These are phyloP conservation scores for Epinephelus moara DNA, from an alignment of 2,113 vertebrate genomes.

Conservation along the genomic window DNA sequence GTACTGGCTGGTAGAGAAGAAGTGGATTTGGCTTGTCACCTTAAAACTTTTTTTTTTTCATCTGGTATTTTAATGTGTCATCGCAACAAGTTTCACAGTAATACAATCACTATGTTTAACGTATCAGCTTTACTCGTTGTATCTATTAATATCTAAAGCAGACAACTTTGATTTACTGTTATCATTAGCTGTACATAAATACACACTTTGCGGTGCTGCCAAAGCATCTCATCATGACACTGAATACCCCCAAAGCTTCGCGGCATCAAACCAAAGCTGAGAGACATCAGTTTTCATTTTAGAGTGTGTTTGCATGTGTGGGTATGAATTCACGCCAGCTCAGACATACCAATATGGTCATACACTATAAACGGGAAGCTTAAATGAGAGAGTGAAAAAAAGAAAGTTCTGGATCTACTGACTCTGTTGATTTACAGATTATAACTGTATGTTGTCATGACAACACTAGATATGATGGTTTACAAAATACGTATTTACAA, in stretches of 20 bases:
- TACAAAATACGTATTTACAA: background rate
- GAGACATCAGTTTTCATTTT: conserved; percentile 32
- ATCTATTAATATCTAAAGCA: conserved; percentile 51
- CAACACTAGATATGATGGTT: too few species aligned
- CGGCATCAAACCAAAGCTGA: conserved; percentile 61
- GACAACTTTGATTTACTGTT: conserved; percentile 51
- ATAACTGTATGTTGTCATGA: background rate
- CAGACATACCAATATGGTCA: conserved; percentile 31
- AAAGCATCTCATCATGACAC: conserved; percentile 59
- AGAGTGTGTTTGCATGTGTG: conserved; percentile 28
- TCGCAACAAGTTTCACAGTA: conserved; percentile 8
- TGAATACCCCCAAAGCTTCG: conserved; percentile 47
- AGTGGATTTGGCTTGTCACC: background rate
- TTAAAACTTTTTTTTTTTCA: background rate
- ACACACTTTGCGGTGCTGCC: conserved; percentile 15
- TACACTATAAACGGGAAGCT: background rate
- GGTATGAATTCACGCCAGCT: conserved; percentile 17
- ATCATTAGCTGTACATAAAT: conserved; percentile 61
- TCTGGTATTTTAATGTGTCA: conserved; percentile 41
- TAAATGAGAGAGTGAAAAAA: background rate
- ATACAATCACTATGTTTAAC: conserved; percentile 30
- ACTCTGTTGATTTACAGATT: background rate
- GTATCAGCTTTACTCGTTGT: conserved; percentile 39
- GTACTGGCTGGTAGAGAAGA: background rate
- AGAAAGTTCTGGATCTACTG: background rate